Base-by-base conservation (phyloP, 2,797 vertebrate species). In the Trematomus bernacchii region DNA sequence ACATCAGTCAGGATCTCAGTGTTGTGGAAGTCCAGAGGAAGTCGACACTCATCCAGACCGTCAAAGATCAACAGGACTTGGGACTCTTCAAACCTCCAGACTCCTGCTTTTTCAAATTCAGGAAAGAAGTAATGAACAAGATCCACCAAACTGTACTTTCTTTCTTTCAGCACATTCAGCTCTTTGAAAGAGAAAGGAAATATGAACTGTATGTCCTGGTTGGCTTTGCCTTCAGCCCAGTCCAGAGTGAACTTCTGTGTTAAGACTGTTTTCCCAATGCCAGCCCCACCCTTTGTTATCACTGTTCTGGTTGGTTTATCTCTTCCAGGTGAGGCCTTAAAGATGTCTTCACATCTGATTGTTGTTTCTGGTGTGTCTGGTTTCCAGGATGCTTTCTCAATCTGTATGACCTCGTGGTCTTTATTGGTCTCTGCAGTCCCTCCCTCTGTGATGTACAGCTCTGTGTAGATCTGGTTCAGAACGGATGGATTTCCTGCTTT, bases 341-440 rank as follows among this genome's bases (percentile, higher is more conserved):
- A 86, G 18, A 86, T 13, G 42, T 83, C 77, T 52, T 68, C 40
- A n/a, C 0, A n/a, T 66, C 5, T 0, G 13, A 83, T 73, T 15
- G 10, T 53, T 55, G 0, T 76, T 19, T 76, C 69, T 11, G 48
- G 10, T 69, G 18, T 66, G 6, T 18, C 10, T 51, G 30, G 13
- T 42, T 73, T 84, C 48, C 64, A 60, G n/a, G 43, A 60, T 8
- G 54, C 63, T 48, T 3, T 11, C 67, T 87, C 85, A 51, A 85
- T 73, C 67, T 72, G 66, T 66, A 60, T 80, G 2, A 84, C 47
- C 43, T 87, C 85, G 37, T 89, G 87, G 23, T 87, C 71, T 0
- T 12, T 4, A 21, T 44, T 83, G 42, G 79, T 15, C 47, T 63
- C 18, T 33, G 18, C 0, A 15, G 65, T 12, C 3, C 4, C 59